Conservation (phyloP, 2,113 vertebrate species). For the Leptosomus discolor region DNA sequence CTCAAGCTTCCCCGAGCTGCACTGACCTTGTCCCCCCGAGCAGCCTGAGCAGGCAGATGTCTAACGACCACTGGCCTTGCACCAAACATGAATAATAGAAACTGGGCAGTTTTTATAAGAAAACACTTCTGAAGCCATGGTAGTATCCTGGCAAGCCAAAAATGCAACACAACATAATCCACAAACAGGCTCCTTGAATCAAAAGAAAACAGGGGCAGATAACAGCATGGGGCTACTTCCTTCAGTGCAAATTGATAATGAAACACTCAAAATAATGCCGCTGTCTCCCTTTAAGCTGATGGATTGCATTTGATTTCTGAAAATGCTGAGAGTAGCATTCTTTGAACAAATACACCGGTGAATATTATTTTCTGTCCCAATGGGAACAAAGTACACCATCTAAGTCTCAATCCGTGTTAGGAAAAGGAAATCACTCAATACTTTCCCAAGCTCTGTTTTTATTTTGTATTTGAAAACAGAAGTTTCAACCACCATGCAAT, state of each 20-base stretch:
- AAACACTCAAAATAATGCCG: not conserved
- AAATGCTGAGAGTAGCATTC: slow-evolving; percentile 7
- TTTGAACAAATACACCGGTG: not conserved
- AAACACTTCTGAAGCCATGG: slow-evolving; percentile 63
- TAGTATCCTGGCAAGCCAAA: slow-evolving; percentile 45
- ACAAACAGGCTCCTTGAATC: slow-evolving; percentile 48
- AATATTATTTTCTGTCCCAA: slow-evolving; percentile 48
- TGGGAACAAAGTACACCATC: not conserved
- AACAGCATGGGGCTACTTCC: slow-evolving; percentile 36
- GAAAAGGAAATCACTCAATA: not conserved
- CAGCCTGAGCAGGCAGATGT: slow-evolving; percentile 67
- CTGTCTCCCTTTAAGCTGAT: slow-evolving; percentile 25
- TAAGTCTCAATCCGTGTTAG: not conserved
- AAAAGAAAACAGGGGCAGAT: slow-evolving; percentile 39
- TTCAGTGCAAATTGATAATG: slow-evolving; percentile 29
- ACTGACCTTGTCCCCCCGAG: not conserved
- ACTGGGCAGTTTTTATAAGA: slow-evolving; percentile 11
- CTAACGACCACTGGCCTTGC: slow-evolving; percentile 47
- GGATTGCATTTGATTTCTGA: slow-evolving; percentile 37
- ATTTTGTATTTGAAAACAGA: not conserved
- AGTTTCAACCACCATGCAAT: not conserved
- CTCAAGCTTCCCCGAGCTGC: not conserved
- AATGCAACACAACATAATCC: slow-evolving; percentile 34
- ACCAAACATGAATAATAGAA: slow-evolving; percentile 63
- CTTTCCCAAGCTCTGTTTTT: not conserved